phyloP scores from a whole-genome alignment of 1,140 invertebrate genomes.

The Sycobia sp. region DNA sequence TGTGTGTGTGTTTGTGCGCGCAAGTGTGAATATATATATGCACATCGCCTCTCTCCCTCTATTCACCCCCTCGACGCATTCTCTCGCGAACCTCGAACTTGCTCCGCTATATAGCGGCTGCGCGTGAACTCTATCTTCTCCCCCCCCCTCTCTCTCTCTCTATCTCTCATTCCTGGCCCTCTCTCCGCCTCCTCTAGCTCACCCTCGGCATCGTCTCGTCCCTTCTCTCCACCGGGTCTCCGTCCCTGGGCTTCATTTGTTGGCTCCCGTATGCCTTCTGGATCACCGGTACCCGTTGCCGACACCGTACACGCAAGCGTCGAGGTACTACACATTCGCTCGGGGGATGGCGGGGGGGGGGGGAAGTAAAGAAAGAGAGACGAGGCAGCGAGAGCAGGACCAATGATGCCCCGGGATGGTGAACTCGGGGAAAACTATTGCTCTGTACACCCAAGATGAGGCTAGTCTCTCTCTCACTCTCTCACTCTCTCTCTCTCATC shows the following conservation, averaged over 20 bases:
- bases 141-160: slow-evolving; percentile 39
- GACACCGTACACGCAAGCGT: too few relatives aligned
- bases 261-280: slow-evolving; percentile 43
- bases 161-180: slow-evolving; percentile 17
- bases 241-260: slow-evolving; percentile 38
- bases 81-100: slow-evolving; percentile 5
- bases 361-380: slow-evolving; percentile 28
- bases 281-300: slow-evolving; percentile 46
- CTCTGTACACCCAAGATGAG: slow-evolving; percentile 16
- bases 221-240: slow-evolving; percentile 32
- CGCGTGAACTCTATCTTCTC: too few relatives aligned
- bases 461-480: too few relatives aligned
- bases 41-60: slow-evolving; percentile 16
- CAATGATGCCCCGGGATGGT: slow-evolving; percentile 48
- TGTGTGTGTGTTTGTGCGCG: too few relatives aligned
- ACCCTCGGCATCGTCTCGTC: too few relatives aligned
- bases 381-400: slow-evolving; percentile 29
- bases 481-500: background rate
- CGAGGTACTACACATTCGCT: too few relatives aligned
- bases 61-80: slow-evolving; percentile 13
- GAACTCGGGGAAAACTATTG: slow-evolving; percentile 51
- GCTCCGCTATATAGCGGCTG: too few relatives aligned
- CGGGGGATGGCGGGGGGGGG: slow-evolving; percentile 27
- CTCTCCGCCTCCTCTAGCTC: slow-evolving; percentile 35
- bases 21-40: too few relatives aligned